phyloP scores from a whole-genome alignment of 1,140 invertebrate species.

The Heliconius hermathena region DNA sequence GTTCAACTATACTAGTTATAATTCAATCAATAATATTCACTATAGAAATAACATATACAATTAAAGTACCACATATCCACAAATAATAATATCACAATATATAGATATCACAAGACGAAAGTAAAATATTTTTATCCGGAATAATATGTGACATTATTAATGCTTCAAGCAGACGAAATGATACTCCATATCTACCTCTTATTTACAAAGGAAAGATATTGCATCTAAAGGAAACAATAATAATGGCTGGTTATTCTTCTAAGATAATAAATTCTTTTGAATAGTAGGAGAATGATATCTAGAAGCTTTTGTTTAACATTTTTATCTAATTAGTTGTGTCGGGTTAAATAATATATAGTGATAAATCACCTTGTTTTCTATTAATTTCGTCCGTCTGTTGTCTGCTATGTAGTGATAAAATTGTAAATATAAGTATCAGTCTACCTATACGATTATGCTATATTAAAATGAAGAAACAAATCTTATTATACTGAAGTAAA shows the following conservation, averaged over 20 bases:
- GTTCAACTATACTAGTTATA: too few species aligned
- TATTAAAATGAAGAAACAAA: too few species aligned
- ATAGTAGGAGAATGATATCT: neutral
- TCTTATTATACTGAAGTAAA: too few species aligned
- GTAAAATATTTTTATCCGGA: constrained; percentile 16
- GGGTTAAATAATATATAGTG: neutral
- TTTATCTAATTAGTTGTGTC: neutral
- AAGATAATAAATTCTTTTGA: constrained; percentile 1
- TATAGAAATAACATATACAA: neutral
- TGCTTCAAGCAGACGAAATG: constrained; percentile 22
- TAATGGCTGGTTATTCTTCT: neutral
- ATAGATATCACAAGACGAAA: neutral
- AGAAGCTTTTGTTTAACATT: neutral
- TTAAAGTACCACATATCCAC: neutral
- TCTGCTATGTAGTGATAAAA: too few species aligned
- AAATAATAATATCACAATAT: constrained; percentile 10
- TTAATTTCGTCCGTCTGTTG: neutral
- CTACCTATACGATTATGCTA: too few species aligned
- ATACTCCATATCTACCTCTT: neutral
- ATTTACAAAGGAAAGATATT: constrained; percentile 5
- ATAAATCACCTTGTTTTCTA: neutral
- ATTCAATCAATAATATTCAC: too few species aligned
- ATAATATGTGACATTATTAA: constrained; percentile 32
- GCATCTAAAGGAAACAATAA: constrained; percentile 20
- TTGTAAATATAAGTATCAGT: too few species aligned